Evolutionary conservation across 2,888 invertebrate species (phyloP).

Genomic region (Nysson spinosus): DNA sequence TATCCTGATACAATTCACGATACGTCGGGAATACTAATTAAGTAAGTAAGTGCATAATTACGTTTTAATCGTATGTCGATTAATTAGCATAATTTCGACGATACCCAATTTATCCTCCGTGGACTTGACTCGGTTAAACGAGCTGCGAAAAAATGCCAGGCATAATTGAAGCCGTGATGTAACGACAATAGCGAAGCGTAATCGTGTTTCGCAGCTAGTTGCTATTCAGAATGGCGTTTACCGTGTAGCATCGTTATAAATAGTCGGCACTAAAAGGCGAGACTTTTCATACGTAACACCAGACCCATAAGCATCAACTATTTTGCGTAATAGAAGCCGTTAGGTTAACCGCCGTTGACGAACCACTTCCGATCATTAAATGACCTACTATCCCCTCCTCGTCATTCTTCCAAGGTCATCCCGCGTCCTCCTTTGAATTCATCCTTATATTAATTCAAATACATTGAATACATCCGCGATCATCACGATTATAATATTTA

Average conservation of each 20-base stretch:
- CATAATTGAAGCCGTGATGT: conserved; percentile 17
- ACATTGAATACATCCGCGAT: too few relatives aligned
- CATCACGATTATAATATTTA: too few relatives aligned
- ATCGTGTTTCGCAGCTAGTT: conserved; percentile 21
- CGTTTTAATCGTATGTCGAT: too few relatives aligned
- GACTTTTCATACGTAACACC: conserved; percentile 35
- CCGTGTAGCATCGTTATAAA: conserved; percentile 12
- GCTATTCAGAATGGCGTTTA: background rate
- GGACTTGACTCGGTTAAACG: conserved; percentile 15
- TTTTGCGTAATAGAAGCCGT: conserved; percentile 62
- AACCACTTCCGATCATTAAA: conserved; percentile 64
- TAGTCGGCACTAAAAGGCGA: conserved; percentile 19
- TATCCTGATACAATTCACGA: too few relatives aligned
- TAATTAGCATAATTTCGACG: too few relatives aligned
- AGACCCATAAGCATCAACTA: conserved; percentile 30
- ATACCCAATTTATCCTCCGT: too few relatives aligned
- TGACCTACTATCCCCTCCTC: conserved; percentile 29
- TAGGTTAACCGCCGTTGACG: conserved; percentile 54
- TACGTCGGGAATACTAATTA: too few relatives aligned
- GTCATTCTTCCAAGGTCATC: conserved; percentile 38
- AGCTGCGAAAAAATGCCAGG: conserved; percentile 29
- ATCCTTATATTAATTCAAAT: background rate
- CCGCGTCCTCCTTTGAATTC: conserved; percentile 12
- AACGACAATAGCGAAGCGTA: conserved; percentile 25
- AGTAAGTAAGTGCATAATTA: too few relatives aligned